Conservation (phyloP, 1,140 invertebrate genomes). For the Amphibalanus amphitrite region DNA sequence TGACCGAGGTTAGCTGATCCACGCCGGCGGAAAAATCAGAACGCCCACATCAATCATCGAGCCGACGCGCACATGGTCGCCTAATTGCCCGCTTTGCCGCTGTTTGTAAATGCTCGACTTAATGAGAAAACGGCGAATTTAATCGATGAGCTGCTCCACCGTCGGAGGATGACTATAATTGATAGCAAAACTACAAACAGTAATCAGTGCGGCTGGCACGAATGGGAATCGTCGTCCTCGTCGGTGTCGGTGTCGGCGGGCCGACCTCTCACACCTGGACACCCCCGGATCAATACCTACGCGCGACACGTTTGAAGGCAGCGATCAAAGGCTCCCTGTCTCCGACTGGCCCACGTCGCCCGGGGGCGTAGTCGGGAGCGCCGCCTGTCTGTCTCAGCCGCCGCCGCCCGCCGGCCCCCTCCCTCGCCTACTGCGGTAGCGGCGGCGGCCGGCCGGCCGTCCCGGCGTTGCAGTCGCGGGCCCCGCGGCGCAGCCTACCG, state of each 20-base stretch:
- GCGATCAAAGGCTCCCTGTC: not conserved
- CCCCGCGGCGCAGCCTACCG: not conserved
- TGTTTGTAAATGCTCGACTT: not conserved
- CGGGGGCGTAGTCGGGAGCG: too few species aligned
- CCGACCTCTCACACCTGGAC: not conserved
- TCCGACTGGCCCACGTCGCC: too few species aligned
- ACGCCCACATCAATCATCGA: not conserved
- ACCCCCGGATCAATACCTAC: not conserved
- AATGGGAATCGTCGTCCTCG: too few species aligned
- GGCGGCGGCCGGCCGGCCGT: too few species aligned
- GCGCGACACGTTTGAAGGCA: not conserved
- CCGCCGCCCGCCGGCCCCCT: too few species aligned
- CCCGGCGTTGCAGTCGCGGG: not conserved
- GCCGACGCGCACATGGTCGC: not conserved
- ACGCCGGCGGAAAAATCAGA: not conserved
- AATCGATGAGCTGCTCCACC: not conserved
- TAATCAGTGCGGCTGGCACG: not conserved
- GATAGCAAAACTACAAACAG: constrained; percentile 1
- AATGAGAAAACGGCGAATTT: not conserved
- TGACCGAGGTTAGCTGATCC: too few species aligned
- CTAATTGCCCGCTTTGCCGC: not conserved
- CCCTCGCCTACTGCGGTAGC: too few species aligned
- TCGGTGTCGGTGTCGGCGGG: too few species aligned
- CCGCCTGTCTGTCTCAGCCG: too few species aligned
- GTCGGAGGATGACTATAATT: not conserved